Conservation (phyloP, 2,113 vertebrate genomes). For the Aleadryas rufinucha region DNA sequence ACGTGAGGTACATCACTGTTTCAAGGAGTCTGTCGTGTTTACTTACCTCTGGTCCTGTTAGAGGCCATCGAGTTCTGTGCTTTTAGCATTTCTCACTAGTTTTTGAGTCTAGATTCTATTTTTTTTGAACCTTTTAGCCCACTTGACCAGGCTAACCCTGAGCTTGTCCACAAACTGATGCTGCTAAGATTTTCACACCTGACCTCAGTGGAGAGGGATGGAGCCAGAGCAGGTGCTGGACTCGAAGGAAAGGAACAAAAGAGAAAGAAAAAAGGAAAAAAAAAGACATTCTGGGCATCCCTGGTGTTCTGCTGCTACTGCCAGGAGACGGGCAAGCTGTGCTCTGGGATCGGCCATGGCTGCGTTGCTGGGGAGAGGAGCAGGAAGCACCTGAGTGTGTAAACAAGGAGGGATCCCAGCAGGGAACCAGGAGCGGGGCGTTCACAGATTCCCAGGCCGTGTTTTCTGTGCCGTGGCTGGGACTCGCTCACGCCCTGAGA, state of each 20-base stretch:
- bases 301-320: neutral
- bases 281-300: constrained; percentile 2
- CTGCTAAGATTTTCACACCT: constrained; percentile 72
- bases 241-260: neutral
- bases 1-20: constrained; percentile 46
- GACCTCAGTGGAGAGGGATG: constrained; percentile 60
- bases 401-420: neutral
- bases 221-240: constrained; percentile 28
- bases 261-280: neutral
- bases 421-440: neutral
- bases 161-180: constrained; percentile 72
- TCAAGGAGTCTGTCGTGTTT: constrained; percentile 62
- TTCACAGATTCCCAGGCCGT: neutral
- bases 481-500: rapidly evolving
- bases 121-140: neutral
- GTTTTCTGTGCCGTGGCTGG: neutral
- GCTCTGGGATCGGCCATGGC: neutral
- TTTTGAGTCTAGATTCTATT: constrained; percentile 42
- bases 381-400: neutral
- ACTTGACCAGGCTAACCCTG: constrained; percentile 22
- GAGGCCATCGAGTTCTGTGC: constrained; percentile 40
- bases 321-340: neutral
- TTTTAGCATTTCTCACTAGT: constrained; percentile 46
- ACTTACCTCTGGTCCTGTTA: constrained; percentile 67
- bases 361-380: neutral